Percentiles rank a stretch among this genome's conserved stretches.
phyloP scores from a whole-genome alignment of 35 echinoderm and acorn worm species.

The Apostichopus japonicus region DNA sequence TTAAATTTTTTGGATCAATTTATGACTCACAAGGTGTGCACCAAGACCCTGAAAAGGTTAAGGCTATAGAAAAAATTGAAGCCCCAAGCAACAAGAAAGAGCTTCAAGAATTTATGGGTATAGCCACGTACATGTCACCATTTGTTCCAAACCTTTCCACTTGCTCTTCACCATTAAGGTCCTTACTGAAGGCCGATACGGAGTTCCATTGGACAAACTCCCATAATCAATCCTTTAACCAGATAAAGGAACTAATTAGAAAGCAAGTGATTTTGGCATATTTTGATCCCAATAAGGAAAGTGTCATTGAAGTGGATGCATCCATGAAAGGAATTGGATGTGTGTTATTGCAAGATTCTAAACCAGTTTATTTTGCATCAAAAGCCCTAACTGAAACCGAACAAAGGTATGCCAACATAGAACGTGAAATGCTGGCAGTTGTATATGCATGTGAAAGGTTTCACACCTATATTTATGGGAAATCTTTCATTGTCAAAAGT shows the following conservation, averaged over 20 bases:
- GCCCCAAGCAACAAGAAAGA: too few relatives aligned
- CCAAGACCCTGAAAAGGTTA: too few relatives aligned
- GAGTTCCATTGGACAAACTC: slow-evolving; percentile 50
- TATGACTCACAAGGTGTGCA: too few relatives aligned
- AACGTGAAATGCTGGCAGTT: slow-evolving; percentile 66
- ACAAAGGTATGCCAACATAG: slow-evolving; percentile 64
- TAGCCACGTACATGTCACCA: slow-evolving; percentile 62
- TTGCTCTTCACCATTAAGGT: slow-evolving; percentile 49
- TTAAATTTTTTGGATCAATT: too few relatives aligned
- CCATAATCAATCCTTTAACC: slow-evolving; percentile 49
- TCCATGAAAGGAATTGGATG: slow-evolving; percentile 13
- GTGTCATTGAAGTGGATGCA: slow-evolving; percentile 59
- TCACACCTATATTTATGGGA: slow-evolving; percentile 72
- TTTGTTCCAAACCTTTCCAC: slow-evolving; percentile 60
- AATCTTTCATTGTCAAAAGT: slow-evolving; percentile 4
- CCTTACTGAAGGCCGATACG: slow-evolving; percentile 51
- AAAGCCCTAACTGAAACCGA: slow-evolving; percentile 61
- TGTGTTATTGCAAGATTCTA: neutral
- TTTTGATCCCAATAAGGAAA: slow-evolving; percentile 70
- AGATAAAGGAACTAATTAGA: slow-evolving; percentile 21
- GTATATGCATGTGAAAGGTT: slow-evolving; percentile 70
- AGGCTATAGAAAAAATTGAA: too few relatives aligned
- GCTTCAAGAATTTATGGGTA: slow-evolving; percentile 60
- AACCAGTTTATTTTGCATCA: slow-evolving; percentile 57
- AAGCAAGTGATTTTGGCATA: slow-evolving; percentile 38